Evolutionary conservation across 2,888 invertebrate species (phyloP).

Genomic region (Sepioteuthis lessoniana): DNA sequence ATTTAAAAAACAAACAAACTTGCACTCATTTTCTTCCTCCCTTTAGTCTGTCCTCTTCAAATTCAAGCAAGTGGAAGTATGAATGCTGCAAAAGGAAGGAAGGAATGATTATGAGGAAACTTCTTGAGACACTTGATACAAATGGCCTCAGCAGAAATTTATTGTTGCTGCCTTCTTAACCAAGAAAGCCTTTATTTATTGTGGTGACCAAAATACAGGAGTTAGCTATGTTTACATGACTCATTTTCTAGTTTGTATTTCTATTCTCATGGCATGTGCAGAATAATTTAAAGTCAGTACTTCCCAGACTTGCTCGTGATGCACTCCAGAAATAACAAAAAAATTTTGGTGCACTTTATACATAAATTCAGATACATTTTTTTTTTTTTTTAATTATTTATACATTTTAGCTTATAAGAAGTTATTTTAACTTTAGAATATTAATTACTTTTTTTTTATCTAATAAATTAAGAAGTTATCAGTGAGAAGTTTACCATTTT

Average conservation of each 20-base stretch:
- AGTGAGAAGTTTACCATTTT: no score
- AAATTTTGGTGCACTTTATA: no score
- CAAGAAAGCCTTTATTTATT: background rate
- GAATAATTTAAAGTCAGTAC: no score
- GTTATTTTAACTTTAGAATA: no score
- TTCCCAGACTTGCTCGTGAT: no score
- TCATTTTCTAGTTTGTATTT: background rate
- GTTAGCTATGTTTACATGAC: background rate
- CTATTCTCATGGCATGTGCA: no score
- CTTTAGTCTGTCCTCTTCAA: background rate
- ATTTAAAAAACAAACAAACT: background rate
- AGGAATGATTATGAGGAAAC: background rate
- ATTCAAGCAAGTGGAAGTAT: background rate
- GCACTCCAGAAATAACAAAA: no score
- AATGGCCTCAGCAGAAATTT: slow-evolving; percentile 5
- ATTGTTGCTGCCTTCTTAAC: background rate
- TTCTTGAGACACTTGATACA: background rate
- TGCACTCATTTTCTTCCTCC: background rate
- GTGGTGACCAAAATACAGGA: background rate
- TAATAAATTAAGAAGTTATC: no score
- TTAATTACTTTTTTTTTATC: no score
- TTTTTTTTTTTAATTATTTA: no score
- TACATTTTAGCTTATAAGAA: no score
- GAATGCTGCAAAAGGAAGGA: background rate
- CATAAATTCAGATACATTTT: no score